A percentile compares a stretch with the other conserved stretches of the same genome.
phyloP scores from a whole-genome alignment of 1,140 invertebrate species.

The Watersipora subatra region DNA sequence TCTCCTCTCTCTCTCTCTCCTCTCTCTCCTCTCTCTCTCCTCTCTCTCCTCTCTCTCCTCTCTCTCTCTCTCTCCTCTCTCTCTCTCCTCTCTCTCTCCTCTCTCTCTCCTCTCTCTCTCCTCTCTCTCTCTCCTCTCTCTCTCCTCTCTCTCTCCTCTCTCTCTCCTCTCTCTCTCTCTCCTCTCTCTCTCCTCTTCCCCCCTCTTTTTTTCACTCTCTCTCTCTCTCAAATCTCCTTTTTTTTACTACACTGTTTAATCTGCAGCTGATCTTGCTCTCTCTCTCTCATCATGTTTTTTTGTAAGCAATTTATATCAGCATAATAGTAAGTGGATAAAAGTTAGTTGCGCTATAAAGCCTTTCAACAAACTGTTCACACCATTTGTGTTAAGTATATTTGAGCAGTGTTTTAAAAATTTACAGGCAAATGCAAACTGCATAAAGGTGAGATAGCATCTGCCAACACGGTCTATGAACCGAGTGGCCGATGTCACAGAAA shows the following conservation, averaged over 20 bases:
- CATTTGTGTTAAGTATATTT: too few species aligned
- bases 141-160: not conserved
- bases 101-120: not conserved
- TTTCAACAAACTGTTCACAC: too few species aligned
- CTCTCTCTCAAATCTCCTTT: not conserved
- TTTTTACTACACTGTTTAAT: not conserved
- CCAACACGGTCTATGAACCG: too few species aligned
- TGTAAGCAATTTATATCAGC: not conserved
- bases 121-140: not conserved
- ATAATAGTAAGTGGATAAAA: not conserved
- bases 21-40: not conserved
- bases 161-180: slow-evolving; percentile 1
- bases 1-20: slow-evolving; percentile 1
- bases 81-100: not conserved
- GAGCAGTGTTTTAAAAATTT: too few species aligned
- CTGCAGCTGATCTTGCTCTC: not conserved
- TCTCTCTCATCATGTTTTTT: not conserved
- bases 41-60: not conserved
- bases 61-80: not conserved
- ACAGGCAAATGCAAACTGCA: too few species aligned
- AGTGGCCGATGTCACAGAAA: too few species aligned
- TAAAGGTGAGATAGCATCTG: too few species aligned
- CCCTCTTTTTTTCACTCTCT: not conserved
- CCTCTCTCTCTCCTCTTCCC: not conserved
- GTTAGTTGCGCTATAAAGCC: too few species aligned